phyloP scores from a whole-genome alignment of 1,140 invertebrate species.

The Apis laboriosa region DNA sequence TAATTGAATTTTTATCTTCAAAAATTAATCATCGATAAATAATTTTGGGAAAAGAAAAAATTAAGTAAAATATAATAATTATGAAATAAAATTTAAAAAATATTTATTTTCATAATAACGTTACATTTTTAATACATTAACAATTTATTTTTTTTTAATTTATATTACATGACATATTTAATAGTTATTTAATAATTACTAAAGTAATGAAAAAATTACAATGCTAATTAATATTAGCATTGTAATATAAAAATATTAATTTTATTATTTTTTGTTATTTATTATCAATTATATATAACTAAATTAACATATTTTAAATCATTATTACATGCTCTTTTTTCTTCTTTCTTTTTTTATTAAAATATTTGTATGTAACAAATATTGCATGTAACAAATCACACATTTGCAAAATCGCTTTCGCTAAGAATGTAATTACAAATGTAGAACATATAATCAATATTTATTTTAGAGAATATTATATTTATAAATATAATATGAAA shows the following conservation, averaged over 20 bases:
- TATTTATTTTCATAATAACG: too few species aligned
- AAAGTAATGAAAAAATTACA: background rate
- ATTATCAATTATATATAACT: background rate
- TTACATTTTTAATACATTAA: background rate
- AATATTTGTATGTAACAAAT: constrained; percentile 28
- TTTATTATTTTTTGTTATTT: background rate
- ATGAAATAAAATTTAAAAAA: too few species aligned
- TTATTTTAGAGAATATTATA: background rate
- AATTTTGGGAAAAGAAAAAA: too few species aligned
- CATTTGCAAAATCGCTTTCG: constrained; percentile 23
- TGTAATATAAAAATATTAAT: background rate
- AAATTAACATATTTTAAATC: background rate
- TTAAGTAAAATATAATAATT: too few species aligned
- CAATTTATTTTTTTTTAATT: background rate
- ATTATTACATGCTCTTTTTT: background rate
- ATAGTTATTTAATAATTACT: background rate
- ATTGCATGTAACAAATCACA: constrained; percentile 31
- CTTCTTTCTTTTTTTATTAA: background rate
- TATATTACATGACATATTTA: too few species aligned
- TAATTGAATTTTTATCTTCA: too few species aligned
- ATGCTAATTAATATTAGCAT: background rate
- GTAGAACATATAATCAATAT: background rate
- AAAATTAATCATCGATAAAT: too few species aligned
- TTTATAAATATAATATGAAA: background rate
- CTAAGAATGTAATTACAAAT: constrained; percentile 14